phyloP scores from a whole-genome alignment of 2,113 vertebrate genomes.

The Labrus mixtus region DNA sequence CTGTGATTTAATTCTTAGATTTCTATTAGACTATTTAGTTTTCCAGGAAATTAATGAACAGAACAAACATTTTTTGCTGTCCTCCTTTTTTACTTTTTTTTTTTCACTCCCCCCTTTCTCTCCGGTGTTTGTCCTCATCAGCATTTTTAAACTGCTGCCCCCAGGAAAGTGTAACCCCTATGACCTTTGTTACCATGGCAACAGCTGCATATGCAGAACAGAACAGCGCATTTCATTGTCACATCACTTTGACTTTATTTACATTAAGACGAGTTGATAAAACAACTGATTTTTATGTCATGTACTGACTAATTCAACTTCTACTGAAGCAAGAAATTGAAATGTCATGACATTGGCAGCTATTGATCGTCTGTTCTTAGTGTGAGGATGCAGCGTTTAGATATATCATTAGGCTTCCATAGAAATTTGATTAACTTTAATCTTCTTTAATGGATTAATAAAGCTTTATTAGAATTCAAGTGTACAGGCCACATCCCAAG shows the following conservation, averaged over 20 bases:
- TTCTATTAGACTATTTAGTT: not conserved
- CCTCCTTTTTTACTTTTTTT: not conserved
- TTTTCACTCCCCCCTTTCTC: not conserved
- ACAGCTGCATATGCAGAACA: not conserved
- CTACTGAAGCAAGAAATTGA: not conserved
- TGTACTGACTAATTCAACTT: too few relatives aligned
- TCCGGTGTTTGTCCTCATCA: conserved; percentile 14
- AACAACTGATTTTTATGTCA: too few relatives aligned
- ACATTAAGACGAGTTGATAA: too few relatives aligned
- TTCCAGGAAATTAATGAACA: not conserved
- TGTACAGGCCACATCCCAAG: not conserved
- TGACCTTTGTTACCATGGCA: conserved; percentile 48
- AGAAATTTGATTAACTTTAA: not conserved
- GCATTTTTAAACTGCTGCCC: conserved; percentile 28
- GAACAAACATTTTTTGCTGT: not conserved
- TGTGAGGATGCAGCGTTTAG: too few relatives aligned
- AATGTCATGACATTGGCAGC: too few relatives aligned
- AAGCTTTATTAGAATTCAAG: not conserved
- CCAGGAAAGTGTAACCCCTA: conserved; percentile 20
- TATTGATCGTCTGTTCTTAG: too few relatives aligned
- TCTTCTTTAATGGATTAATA: too few relatives aligned
- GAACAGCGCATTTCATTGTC: too few relatives aligned
- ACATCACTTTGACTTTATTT: too few relatives aligned
- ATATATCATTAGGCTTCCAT: too few relatives aligned
- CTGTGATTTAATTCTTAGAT: not conserved